Base-by-base conservation (phyloP, 2,797 vertebrate species). In the Echeneis naucrates region DNA sequence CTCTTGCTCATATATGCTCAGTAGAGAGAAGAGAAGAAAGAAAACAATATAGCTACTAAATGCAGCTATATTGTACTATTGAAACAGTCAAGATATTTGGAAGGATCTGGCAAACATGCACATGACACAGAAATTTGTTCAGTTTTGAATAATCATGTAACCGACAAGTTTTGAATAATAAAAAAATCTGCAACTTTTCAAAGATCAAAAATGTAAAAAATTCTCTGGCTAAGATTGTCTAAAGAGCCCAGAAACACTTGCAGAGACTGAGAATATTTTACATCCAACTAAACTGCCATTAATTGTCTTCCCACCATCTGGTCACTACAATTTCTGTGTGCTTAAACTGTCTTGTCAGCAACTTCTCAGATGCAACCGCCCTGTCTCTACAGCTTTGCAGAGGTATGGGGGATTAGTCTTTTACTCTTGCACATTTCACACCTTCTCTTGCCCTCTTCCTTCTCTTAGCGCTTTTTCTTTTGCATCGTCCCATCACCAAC, bases 351-450 rank as follows among this genome's bases (percentile, higher is more conserved):
- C 72, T 51, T 42, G 63, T 73, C 75, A 83, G 72, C 59, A 58
- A 59, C 66, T 60, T 75, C 77, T 51, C 30, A 84, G 50, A 65
- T 64, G 5, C 12, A 19, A 44, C 38, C 42, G 26, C 32, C 23
- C 48, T 19, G 52, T 57, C 47, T 68, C 52, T 71, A 45, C 44
- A 63, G 40, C 47, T 53, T 27, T 44, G 21, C 58, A 56, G 47
- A 74, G 52, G 67, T 61, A 64, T 23, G 47, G 55, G 71, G 45
- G 60, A 80, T 68, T 23, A 70, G 66, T 65, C 55, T 68, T 77
- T 81, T 56, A 67, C 82, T 52, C 23, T 74, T 47, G 40, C 50
- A 77, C 60, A 68, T 79, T 78, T 77, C 75, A 79, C 79, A 86
- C 81, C 66, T 82, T 72, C 23, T 40, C 24, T 59, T 73, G 37